Evolutionary conservation across 2,113 vertebrate genomes (phyloP).

Genomic region (Romanogobio albipinnatus): DNA sequence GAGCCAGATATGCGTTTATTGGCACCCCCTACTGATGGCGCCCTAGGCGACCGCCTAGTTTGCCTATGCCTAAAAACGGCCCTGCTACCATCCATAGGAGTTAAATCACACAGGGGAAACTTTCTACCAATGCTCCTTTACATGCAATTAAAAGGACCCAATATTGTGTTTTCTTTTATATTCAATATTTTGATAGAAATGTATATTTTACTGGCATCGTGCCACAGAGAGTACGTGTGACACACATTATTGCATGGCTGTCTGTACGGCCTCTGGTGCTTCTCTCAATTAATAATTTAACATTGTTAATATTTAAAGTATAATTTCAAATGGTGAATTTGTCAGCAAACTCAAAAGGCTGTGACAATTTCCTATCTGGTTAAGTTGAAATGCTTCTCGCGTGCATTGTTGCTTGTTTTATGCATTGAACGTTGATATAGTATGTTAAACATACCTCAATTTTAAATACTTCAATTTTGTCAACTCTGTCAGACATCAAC

Average conservation of each 20-base stretch:
- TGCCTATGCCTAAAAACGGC: too few species aligned
- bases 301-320: conserved; percentile 67
- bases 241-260: conserved; percentile 54
- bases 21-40: too few species aligned
- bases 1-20: too few species aligned
- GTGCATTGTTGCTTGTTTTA: neutral
- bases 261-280: conserved; percentile 38
- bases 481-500: too few species aligned
- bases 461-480: too few species aligned
- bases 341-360: conserved; percentile 62
- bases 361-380: conserved; percentile 22
- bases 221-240: neutral
- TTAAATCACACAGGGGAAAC: conserved; percentile 9
- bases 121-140: conserved; percentile 17
- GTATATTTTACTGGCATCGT: neutral
- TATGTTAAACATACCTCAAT: too few species aligned
- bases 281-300: conserved; percentile 66
- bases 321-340: conserved; percentile 63
- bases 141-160: neutral
- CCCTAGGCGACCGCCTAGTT: too few species aligned
- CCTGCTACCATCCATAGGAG: neutral
- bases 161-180: neutral
- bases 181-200: neutral
- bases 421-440: neutral
- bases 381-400: conserved; percentile 36